Evolutionary conservation across 1,140 invertebrate species (phyloP).

Genomic region (Trypoxylus dichotomus): DNA sequence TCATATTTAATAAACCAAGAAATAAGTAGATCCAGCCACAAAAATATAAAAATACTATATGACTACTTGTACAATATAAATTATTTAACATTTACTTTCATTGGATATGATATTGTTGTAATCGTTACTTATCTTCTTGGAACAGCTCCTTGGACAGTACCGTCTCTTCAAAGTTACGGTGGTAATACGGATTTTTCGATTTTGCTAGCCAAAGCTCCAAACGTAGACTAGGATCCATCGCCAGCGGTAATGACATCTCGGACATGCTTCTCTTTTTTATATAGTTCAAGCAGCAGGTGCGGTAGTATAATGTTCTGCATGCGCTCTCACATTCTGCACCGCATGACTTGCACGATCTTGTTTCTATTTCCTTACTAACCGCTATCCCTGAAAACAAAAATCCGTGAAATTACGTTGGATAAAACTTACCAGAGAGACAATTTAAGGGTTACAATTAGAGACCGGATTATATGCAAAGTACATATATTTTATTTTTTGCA

Average conservation of each 20-base stretch:
- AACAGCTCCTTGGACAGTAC: not conserved
- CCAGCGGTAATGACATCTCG: constrained; percentile 33
- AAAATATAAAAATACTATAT: constrained; percentile 5
- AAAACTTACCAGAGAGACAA: no score
- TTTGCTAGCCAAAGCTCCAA: constrained; percentile 50
- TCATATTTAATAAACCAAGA: not conserved
- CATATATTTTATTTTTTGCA: no score
- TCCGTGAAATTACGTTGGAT: no score
- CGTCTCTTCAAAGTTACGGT: constrained; percentile 22
- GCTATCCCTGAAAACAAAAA: constrained; percentile 3
- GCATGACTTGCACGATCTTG: constrained; percentile 58
- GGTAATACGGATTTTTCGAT: constrained; percentile 39
- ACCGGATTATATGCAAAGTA: no score
- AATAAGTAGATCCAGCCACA: not conserved
- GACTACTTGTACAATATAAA: not conserved
- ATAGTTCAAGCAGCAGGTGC: constrained; percentile 66
- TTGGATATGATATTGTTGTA: not conserved
- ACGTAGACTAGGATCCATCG: constrained; percentile 47
- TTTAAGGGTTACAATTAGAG: no score
- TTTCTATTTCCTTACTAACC: constrained; percentile 19
- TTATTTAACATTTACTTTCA: not conserved
- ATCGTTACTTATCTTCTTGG: constrained; percentile 11
- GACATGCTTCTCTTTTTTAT: constrained; percentile 53
- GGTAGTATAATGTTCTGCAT: constrained; percentile 62
- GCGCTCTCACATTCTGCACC: constrained; percentile 60